Percentiles rank a stretch among this genome's conserved stretches.
These are phyloP conservation scores for Sprattus sprattus DNA, from an alignment of 2,113 vertebrate species.

Conservation along the genomic window DNA sequence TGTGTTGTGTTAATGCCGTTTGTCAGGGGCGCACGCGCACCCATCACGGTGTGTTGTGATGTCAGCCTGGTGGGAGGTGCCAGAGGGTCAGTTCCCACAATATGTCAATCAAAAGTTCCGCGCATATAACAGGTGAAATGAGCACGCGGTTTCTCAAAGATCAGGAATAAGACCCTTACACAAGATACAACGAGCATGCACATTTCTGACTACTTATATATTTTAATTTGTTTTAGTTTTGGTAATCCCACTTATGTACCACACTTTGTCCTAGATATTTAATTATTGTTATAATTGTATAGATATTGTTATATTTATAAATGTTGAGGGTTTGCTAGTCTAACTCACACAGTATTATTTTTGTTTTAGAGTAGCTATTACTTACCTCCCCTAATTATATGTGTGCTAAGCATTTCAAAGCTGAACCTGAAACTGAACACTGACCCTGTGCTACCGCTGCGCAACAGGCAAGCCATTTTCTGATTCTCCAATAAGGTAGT, in stretches of 20 bases:
- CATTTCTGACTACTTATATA: neutral
- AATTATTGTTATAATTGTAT: too few relatives aligned
- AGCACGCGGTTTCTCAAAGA: neutral
- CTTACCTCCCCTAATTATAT: neutral
- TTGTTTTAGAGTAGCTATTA: too few relatives aligned
- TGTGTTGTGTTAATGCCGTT: constrained; percentile 70
- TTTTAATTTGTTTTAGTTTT: neutral
- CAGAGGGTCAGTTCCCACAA: too few relatives aligned
- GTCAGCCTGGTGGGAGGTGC: too few relatives aligned
- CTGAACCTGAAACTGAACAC: neutral
- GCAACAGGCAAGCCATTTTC: neutral
- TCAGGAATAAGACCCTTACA: neutral
- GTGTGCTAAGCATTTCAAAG: neutral
- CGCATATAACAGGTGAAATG: too few relatives aligned
- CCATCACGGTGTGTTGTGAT: neutral
- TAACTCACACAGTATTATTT: too few relatives aligned
- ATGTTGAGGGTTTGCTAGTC: too few relatives aligned
- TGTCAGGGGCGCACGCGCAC: constrained; percentile 45
- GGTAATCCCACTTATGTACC: too few relatives aligned
- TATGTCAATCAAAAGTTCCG: too few relatives aligned
- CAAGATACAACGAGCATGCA: neutral
- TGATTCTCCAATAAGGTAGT: neutral
- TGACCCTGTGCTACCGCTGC: neutral
- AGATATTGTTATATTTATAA: too few relatives aligned
- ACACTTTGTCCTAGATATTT: too few relatives aligned